Percentiles rank a stretch among this genome's conserved stretches.
Evolutionary conservation across 2,888 invertebrate genomes (phyloP).

Genomic region (Anoncus sp.): DNA sequence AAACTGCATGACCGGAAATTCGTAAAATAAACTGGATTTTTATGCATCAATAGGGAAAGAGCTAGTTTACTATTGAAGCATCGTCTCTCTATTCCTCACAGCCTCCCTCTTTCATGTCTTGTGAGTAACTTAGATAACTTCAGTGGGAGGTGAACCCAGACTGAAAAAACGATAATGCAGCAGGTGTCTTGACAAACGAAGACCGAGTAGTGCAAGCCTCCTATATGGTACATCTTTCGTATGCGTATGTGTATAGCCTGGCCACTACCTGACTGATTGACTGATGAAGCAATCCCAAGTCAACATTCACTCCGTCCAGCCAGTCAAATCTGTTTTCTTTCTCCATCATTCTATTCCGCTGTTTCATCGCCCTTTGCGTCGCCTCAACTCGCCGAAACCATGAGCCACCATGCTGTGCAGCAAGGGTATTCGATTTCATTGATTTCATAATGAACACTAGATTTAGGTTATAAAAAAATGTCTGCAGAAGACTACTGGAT

Average conservation of each 20-base stretch:
- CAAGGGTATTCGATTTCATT: constrained; percentile 16
- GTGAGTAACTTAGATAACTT: constrained; percentile 78
- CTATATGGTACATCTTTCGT: constrained; percentile 65
- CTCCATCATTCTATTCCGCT: constrained; percentile 39
- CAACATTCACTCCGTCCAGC: constrained; percentile 82
- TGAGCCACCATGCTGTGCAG: neutral
- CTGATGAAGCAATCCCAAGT: constrained; percentile 83
- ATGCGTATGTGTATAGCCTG: constrained; percentile 61
- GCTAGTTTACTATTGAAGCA: neutral
- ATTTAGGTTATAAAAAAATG: neutral
- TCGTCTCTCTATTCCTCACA: neutral
- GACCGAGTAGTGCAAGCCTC: constrained; percentile 72
- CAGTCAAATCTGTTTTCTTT: constrained; percentile 73
- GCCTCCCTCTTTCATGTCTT: constrained; percentile 71
- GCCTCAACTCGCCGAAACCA: constrained; percentile 10
- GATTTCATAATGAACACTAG: neutral
- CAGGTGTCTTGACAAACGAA: constrained; percentile 67
- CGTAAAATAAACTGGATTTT: too few species aligned
- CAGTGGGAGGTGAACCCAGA: constrained; percentile 66
- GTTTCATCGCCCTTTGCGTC: constrained; percentile 33
- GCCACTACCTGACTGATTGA: constrained; percentile 82
- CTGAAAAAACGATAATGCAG: constrained; percentile 52
- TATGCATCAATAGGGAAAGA: neutral
- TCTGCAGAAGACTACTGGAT: neutral
- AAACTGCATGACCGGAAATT: too few species aligned